A percentile compares a stretch with the other conserved stretches of the same genome.
Conservation (phyloP, 2,797 vertebrate genomes). For the Neomorphus geoffroyi region DNA sequence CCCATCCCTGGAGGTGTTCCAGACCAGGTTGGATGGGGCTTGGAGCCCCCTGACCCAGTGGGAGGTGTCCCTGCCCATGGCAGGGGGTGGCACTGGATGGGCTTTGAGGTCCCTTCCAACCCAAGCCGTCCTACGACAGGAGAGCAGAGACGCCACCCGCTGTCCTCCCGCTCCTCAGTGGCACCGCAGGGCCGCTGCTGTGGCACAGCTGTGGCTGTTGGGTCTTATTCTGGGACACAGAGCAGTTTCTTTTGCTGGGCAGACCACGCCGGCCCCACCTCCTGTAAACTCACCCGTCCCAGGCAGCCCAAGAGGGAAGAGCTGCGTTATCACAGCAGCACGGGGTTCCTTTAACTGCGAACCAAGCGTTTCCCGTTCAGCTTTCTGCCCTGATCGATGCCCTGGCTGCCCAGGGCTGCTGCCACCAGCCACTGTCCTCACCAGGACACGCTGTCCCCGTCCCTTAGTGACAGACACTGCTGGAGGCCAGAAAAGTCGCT, state of each 20-base stretch:
- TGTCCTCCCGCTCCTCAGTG: no score
- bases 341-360: neutral
- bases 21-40: no score
- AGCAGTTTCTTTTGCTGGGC: neutral
- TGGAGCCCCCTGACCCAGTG: no score
- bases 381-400: neutral
- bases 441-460: neutral
- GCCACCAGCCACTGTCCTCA: neutral
- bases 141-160: rapidly evolving
- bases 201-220: neutral
- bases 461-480: neutral
- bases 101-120: no score
- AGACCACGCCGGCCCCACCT: rapidly evolving
- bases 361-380: rapidly evolving
- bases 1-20: no score
- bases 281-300: no score
- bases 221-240: no score
- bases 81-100: no score
- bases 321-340: rapidly evolving
- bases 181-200: neutral
- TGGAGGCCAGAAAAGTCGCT: rapidly evolving
- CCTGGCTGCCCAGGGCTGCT: neutral
- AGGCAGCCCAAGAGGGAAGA: neutral
- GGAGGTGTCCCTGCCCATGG: no score
- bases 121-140: no score